Conservation (phyloP, 2,888 invertebrate genomes). For the Phlogophora meticulosa region DNA sequence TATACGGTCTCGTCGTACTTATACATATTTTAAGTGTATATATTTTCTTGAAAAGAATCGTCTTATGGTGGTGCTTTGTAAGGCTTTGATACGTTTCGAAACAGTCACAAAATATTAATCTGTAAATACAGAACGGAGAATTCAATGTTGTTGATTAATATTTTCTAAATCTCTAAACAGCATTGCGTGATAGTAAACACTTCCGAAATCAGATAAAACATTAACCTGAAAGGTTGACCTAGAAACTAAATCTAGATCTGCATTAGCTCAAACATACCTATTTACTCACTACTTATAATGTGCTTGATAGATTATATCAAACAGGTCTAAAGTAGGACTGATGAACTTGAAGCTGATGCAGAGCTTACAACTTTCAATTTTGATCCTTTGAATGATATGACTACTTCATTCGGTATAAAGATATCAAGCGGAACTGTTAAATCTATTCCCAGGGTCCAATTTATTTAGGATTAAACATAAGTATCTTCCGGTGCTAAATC, state of each 20-base stretch:
- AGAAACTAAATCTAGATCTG: slow-evolving; percentile 53
- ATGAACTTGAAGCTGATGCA: slow-evolving; percentile 16
- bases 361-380: slow-evolving; percentile 37
- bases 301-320: slow-evolving; percentile 19
- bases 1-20: too few species aligned
- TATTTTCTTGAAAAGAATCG: too few species aligned
- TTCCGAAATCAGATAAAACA: slow-evolving; percentile 32
- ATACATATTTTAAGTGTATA: too few species aligned
- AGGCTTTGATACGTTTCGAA: too few species aligned
- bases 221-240: slow-evolving; percentile 40
- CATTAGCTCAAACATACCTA: slow-evolving; percentile 17
- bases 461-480: background rate
- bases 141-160: background rate
- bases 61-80: too few species aligned
- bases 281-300: slow-evolving; percentile 7
- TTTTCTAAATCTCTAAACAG: background rate
- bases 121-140: background rate
- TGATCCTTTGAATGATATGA: slow-evolving; percentile 7
- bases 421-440: background rate
- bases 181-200: background rate
- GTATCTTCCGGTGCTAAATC: too few species aligned
- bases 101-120: too few species aligned
- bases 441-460: background rate
- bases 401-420: slow-evolving; percentile 1
- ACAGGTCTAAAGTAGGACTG: slow-evolving; percentile 41